Base-by-base conservation (phyloP, 2,113 vertebrate species). In the Pluvianellus socialis region DNA sequence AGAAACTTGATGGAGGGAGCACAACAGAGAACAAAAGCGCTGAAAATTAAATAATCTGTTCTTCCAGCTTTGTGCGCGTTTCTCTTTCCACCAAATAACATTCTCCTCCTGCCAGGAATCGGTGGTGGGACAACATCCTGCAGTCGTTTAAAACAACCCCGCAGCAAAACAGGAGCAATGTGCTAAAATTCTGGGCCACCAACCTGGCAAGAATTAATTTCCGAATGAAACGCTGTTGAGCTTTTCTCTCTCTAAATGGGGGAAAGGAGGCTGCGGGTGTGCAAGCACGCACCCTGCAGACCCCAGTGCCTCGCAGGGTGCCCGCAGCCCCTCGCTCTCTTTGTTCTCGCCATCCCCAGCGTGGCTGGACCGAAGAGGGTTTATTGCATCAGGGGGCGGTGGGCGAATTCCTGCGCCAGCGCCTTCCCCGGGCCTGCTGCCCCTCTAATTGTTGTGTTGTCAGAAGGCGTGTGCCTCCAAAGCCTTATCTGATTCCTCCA, bases 401-500 rank as follows among this genome's bases (percentile, higher is more conserved):
- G 38, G 76, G 8, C 61, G 93, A 86, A 94, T 95, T 97, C 94
- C 93, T 96, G 88, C 94, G 89, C 76, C 38, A 38, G 90, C 56
- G 88, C 96, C 84, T 83, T 92, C 97, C 97, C 97, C 26, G 77
- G 96, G 97, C 95, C 90, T 76, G 96, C 97, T 98, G 97, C 98
- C 96, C 97, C 95, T 92, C 98, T 98, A 98, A 99, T 99, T 98
- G 98, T 97, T 65, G 95, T 96, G 98, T 98, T 99, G 98, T 98
- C 90, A 97, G 92, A 96, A 97, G 98, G 97, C 95, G 95, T 98
- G 98, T 98, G 98, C 98, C 98, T 98, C 94, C 66, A 70, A 86
- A 96, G 95, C 84, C 97, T 98, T 97, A 98, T 96, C 97, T 97
- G 95, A 96, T 97, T 91, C 94, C 95, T 98, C 96, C 97, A 30